A percentile compares a stretch with the other conserved stretches of the same genome.
These are phyloP conservation scores for Iguana delicatissima DNA, from an alignment of 2,797 vertebrate species.

Conservation along the genomic window DNA sequence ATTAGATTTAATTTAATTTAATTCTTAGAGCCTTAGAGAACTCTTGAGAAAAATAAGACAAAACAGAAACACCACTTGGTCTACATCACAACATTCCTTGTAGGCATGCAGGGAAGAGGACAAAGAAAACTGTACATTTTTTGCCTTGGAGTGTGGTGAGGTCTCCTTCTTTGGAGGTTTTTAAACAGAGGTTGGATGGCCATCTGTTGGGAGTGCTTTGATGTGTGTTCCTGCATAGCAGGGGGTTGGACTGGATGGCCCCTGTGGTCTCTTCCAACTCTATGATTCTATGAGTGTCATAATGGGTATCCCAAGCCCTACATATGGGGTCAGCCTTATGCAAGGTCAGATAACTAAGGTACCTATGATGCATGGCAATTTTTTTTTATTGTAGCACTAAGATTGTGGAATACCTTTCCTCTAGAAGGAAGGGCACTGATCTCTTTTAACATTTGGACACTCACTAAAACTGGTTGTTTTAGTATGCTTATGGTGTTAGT, in stretches of 20 bases:
- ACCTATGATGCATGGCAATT: background rate
- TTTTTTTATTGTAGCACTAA: background rate
- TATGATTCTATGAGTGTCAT: background rate
- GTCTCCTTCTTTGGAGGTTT: too few relatives aligned
- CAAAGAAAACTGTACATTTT: background rate
- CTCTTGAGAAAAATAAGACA: background rate
- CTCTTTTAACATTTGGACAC: background rate
- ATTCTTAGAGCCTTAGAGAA: background rate
- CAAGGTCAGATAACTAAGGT: background rate
- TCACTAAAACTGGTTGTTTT: background rate
- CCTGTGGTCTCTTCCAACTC: too few relatives aligned
- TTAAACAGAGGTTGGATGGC: too few relatives aligned
- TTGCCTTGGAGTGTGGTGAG: too few relatives aligned
- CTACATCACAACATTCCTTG: background rate
- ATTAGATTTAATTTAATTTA: background rate
- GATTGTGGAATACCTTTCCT: background rate
- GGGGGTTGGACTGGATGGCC: too few relatives aligned
- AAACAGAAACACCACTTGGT: background rate
- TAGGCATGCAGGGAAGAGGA: background rate
- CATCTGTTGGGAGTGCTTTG: too few relatives aligned
- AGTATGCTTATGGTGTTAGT: background rate
- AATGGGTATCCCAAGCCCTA: background rate
- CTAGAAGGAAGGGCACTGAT: background rate
- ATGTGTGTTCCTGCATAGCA: too few relatives aligned
- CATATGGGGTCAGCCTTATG: background rate